Conservation (phyloP, 2,888 invertebrate genomes). For the Diarsia dahlii region DNA sequence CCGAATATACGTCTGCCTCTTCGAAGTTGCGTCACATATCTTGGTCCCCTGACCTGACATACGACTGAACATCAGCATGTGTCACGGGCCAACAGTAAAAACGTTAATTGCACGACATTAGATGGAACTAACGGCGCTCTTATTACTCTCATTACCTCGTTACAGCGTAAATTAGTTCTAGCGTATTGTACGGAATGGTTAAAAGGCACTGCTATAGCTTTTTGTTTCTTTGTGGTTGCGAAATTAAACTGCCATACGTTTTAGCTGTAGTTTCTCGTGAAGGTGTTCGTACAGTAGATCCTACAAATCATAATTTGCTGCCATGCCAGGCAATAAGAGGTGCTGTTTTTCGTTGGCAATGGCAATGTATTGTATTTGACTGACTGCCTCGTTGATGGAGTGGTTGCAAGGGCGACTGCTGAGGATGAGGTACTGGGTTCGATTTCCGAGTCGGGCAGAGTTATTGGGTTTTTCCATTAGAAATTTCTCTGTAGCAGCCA, state of each 20-base stretch:
- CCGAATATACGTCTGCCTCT: neutral
- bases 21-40: neutral
- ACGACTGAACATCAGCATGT: constrained; percentile 7
- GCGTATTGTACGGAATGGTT: constrained; percentile 6
- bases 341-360: neutral
- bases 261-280: neutral
- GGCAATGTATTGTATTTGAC: too few relatives aligned
- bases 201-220: neutral
- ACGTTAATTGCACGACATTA: constrained; percentile 31
- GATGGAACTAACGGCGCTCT: constrained; percentile 11
- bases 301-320: too few relatives aligned
- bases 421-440: too few relatives aligned
- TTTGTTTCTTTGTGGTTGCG: neutral
- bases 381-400: too few relatives aligned
- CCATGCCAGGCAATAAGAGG: too few relatives aligned
- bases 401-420: too few relatives aligned
- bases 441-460: too few relatives aligned
- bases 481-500: too few relatives aligned
- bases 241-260: neutral
- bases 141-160: constrained; percentile 35
- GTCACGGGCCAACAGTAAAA: constrained; percentile 8
- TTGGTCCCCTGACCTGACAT: neutral
- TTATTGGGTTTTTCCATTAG: too few relatives aligned
- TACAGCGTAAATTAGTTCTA: constrained; percentile 24
- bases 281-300: neutral